Percentiles rank a stretch among this genome's conserved stretches.
These are phyloP conservation scores for Epinotia demarniana DNA, from an alignment of 2,888 invertebrate species.

Conservation along the genomic window DNA sequence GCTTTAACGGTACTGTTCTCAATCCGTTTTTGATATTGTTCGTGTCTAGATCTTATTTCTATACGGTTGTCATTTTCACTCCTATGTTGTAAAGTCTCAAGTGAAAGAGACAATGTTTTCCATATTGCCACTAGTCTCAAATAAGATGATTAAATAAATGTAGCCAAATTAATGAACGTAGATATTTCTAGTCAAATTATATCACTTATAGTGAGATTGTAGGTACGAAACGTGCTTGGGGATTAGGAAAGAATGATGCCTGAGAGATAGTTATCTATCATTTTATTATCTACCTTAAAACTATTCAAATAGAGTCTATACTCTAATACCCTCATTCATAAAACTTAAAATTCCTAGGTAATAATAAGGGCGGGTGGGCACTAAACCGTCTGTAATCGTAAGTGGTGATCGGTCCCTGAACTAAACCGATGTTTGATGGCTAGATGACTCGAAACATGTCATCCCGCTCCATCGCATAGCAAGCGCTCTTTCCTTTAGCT, in stretches of 20 bases:
- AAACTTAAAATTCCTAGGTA: too few species aligned
- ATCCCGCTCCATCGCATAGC: too few species aligned
- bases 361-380: too few species aligned
- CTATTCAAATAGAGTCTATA: not conserved
- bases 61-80: constrained; percentile 13
- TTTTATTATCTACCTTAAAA: not conserved
- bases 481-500: too few species aligned
- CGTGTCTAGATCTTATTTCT: constrained; percentile 25
- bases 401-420: too few species aligned
- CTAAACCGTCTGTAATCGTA: too few species aligned
- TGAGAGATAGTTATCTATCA: not conserved
- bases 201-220: constrained; percentile 57
- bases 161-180: constrained; percentile 49
- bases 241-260: constrained; percentile 1
- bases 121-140: constrained; percentile 25
- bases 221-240: constrained; percentile 56
- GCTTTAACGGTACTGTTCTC: constrained; percentile 24
- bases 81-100: not conserved
- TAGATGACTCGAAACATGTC: too few species aligned
- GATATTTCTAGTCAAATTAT: constrained; percentile 64
- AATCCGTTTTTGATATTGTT: constrained; percentile 39
- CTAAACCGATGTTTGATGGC: too few species aligned
- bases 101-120: constrained; percentile 29
- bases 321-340: too few species aligned
- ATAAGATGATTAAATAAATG: constrained; percentile 42